phyloP scores from a whole-genome alignment of 1,140 invertebrate genomes.

The Meloidogyne floridensis region DNA sequence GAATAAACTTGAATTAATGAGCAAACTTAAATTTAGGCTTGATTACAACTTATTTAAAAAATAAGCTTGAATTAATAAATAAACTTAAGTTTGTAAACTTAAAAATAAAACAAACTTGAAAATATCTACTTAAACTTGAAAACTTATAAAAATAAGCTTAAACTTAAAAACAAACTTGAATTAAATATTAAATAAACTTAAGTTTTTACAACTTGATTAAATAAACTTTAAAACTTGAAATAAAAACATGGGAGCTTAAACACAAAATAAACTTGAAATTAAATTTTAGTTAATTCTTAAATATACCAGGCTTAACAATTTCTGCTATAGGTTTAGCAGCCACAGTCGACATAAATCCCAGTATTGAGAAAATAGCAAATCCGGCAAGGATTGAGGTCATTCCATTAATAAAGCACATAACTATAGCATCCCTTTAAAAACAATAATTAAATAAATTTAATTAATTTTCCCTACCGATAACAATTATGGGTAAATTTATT shows the following conservation, averaged over 20 bases:
- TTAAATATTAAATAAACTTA: no score
- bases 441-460: conserved; percentile 12
- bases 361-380: conserved; percentile 82
- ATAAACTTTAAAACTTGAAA: no score
- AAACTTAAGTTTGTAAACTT: no score
- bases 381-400: conserved; percentile 80
- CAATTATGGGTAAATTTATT: conserved; percentile 79
- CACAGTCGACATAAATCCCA: conserved; percentile 72
- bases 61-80: background rate
- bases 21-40: no score
- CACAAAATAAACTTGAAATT: background rate
- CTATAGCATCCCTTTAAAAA: conserved; percentile 68
- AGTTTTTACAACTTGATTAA: no score
- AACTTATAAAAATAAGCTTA: no score
- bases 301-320: conserved; percentile 62
- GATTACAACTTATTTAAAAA: background rate
- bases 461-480: conserved; percentile 68
- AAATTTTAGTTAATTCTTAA: background rate
- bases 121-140: no score
- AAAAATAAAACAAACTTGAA: no score
- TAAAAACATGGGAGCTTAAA: no score
- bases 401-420: conserved; percentile 70
- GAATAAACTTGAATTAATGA: conserved; percentile 17
- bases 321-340: conserved; percentile 61
- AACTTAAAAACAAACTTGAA: no score